Conservation (phyloP, 2,797 vertebrate species). For the Babyrousa celebensis region DNA sequence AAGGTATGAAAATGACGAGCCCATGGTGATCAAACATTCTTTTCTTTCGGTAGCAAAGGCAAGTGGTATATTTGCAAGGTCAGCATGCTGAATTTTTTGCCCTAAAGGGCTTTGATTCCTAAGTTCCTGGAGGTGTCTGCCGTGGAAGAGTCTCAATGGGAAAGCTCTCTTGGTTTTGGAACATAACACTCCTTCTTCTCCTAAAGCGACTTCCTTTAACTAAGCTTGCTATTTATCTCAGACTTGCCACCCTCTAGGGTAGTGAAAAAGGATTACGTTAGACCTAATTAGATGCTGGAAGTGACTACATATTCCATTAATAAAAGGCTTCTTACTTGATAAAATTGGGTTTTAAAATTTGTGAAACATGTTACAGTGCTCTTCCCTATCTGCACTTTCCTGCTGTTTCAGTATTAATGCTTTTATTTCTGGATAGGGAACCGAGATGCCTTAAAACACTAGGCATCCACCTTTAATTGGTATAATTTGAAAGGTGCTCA, state of each 20-base stretch:
- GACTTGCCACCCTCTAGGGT: not conserved
- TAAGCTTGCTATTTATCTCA: slow-evolving; percentile 45
- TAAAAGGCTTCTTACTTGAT: slow-evolving; percentile 46
- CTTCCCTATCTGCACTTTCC: not conserved
- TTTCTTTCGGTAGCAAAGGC: slow-evolving; percentile 84
- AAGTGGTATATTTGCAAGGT: slow-evolving; percentile 77
- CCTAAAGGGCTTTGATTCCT: slow-evolving; percentile 79
- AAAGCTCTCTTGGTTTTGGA: slow-evolving; percentile 78
- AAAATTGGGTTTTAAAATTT: slow-evolving; percentile 46
- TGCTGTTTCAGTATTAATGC: not conserved
- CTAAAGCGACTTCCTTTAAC: slow-evolving; percentile 69
- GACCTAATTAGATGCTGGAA: slow-evolving; percentile 58
- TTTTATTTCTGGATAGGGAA: not conserved
- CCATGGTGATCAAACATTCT: slow-evolving; percentile 77
- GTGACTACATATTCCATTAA: slow-evolving; percentile 57
- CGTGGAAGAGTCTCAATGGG: slow-evolving; percentile 58
- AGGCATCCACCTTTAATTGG: not conserved
- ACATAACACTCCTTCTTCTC: slow-evolving; percentile 69
- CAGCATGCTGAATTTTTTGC: slow-evolving; percentile 69
- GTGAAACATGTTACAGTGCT: not conserved
- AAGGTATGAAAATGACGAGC: slow-evolving; percentile 47
- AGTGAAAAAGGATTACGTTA: slow-evolving; percentile 54
- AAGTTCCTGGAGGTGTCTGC: slow-evolving; percentile 59
- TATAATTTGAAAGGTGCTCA: not conserved
- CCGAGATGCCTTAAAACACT: not conserved